Evolutionary conservation across 1,140 invertebrate species (phyloP).

Genomic region (Phthorimaea operculella): DNA sequence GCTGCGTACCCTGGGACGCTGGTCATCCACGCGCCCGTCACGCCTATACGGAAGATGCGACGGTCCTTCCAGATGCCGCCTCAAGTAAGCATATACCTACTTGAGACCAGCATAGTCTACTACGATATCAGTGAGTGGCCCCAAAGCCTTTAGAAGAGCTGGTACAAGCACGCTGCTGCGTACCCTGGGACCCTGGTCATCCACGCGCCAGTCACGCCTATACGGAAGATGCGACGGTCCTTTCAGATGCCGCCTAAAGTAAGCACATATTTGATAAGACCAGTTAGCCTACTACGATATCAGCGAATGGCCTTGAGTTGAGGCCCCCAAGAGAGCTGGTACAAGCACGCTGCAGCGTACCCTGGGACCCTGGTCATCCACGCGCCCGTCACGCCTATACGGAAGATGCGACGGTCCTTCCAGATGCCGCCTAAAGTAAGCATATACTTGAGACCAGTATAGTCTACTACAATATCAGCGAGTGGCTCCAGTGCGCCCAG

Average conservation of each 20-base stretch:
- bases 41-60: slow-evolving; percentile 27
- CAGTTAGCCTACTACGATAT: too few relatives aligned
- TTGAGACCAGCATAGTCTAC: too few relatives aligned
- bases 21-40: slow-evolving; percentile 41
- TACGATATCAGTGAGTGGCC: too few relatives aligned
- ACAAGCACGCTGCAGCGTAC: slow-evolving; percentile 23
- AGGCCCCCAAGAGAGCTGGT: too few relatives aligned
- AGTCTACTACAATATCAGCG: too few relatives aligned
- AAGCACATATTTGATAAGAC: too few relatives aligned
- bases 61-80: slow-evolving; percentile 27
- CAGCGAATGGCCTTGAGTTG: too few relatives aligned
- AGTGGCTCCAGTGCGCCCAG: slow-evolving; percentile 2
- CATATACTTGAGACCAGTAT: too few relatives aligned
- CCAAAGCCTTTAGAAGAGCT: not conserved
- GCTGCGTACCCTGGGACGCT: slow-evolving; percentile 28
- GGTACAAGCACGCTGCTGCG: slow-evolving; percentile 21
- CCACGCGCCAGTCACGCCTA: slow-evolving; percentile 43
- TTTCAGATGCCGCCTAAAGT: slow-evolving; percentile 13
- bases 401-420: slow-evolving; percentile 29
- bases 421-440: slow-evolving; percentile 13
- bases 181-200: slow-evolving; percentile 29
- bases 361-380: slow-evolving; percentile 35
- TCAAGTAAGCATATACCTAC: not conserved
- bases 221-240: too few relatives aligned
- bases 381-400: slow-evolving; percentile 37